A percentile compares a stretch with the other conserved stretches of the same genome.
Conservation (phyloP, 1,140 invertebrate species). For the Cotesia glomerata region DNA sequence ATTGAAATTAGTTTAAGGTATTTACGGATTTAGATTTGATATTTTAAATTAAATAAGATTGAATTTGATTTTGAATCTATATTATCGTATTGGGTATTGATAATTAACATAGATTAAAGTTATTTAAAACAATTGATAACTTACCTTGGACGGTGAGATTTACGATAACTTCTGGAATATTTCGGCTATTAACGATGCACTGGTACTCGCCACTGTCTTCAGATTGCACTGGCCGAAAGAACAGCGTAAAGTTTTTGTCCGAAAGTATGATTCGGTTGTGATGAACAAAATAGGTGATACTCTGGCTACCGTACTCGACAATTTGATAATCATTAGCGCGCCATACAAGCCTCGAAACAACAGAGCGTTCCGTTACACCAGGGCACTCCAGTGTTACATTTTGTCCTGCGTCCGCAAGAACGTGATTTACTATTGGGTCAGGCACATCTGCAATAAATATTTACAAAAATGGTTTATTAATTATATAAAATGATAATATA, state of each 20-base stretch:
- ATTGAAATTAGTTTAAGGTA: no score
- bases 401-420: slow-evolving; percentile 69
- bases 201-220: slow-evolving; percentile 71
- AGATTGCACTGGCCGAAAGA: slow-evolving; percentile 69
- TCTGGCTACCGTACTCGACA: slow-evolving; percentile 64
- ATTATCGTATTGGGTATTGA: no score
- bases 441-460: slow-evolving; percentile 59
- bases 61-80: no score
- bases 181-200: slow-evolving; percentile 73
- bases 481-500: not conserved
- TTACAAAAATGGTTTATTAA: not conserved
- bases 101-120: no score
- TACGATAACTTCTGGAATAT: slow-evolving; percentile 69
- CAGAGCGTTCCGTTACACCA: slow-evolving; percentile 69
- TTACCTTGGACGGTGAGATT: slow-evolving; percentile 73
- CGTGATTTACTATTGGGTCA: slow-evolving; percentile 64
- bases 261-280: slow-evolving; percentile 66
- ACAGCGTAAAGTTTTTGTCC: slow-evolving; percentile 69
- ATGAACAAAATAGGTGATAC: slow-evolving; percentile 64
- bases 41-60: no score
- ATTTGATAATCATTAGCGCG: slow-evolving; percentile 57
- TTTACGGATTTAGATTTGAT: no score
- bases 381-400: slow-evolving; percentile 72
- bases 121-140: slow-evolving; percentile 6
- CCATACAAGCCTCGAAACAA: slow-evolving; percentile 71